phyloP scores from a whole-genome alignment of 2,113 vertebrate genomes.

The Pterocles orientalis region DNA sequence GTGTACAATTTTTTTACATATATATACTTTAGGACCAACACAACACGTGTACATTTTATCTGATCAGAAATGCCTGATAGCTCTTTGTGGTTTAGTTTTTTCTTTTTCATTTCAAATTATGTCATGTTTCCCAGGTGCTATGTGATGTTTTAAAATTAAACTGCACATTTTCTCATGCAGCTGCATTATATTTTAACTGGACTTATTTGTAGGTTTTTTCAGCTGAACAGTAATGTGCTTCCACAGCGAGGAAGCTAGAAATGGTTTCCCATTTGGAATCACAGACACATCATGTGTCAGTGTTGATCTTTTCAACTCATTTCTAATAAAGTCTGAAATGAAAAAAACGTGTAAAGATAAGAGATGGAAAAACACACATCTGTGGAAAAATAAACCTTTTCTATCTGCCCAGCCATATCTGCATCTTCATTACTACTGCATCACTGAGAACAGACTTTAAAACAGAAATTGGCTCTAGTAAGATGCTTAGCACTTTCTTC shows the following conservation, averaged over 20 bases:
- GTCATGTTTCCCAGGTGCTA: not conserved
- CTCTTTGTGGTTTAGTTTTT: not conserved
- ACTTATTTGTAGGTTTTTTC: not conserved
- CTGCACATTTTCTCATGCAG: not conserved
- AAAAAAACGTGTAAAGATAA: not conserved
- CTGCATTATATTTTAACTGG: not conserved
- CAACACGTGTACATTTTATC: not conserved
- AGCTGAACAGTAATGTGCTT: not conserved
- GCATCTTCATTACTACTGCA: slow-evolving; percentile 40
- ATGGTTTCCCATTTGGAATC: not conserved
- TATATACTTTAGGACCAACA: not conserved
- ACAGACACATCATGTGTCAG: not conserved
- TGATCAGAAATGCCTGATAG: not conserved
- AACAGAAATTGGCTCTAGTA: not conserved
- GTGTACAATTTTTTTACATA: not conserved
- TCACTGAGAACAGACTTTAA: slow-evolving; percentile 3
- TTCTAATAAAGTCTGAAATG: slow-evolving; percentile 20
- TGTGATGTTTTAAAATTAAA: not conserved
- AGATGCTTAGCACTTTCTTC: not conserved
- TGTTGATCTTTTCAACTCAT: slow-evolving; percentile 30
- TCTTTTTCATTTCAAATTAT: not conserved
- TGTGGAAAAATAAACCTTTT: slow-evolving; percentile 24
- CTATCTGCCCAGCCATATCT: slow-evolving; percentile 10
- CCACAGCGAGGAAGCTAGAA: not conserved
- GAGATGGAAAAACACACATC: not conserved